Evolutionary conservation across 1,140 invertebrate genomes (phyloP).

Genomic region (Thaumetopoea pityocampa): DNA sequence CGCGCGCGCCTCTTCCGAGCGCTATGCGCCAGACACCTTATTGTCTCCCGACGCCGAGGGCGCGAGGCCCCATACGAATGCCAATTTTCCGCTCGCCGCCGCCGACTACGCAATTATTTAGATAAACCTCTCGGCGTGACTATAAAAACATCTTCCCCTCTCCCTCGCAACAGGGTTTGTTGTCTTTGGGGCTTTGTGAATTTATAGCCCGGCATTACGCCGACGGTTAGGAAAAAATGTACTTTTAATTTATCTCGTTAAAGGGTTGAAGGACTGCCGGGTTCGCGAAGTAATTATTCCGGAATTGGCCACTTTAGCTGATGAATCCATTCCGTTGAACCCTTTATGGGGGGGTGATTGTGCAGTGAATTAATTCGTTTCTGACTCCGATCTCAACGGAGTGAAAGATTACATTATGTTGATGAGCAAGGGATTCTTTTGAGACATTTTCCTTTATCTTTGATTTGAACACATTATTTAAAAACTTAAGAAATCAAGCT

Average conservation of each 20-base stretch:
- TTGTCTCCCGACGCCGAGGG: conserved; percentile 20
- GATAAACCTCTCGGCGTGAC: conserved; percentile 73
- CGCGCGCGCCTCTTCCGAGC: conserved; percentile 17
- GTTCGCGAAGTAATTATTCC: conserved; percentile 73
- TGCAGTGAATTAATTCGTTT: conserved; percentile 60
- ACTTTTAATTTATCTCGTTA: conserved; percentile 76
- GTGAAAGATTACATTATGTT: conserved; percentile 63
- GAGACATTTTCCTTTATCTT: not conserved
- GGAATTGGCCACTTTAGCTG: conserved; percentile 72
- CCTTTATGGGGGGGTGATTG: conserved; percentile 53
- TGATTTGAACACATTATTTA: no score
- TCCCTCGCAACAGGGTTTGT: conserved; percentile 50
- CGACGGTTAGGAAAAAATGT: conserved; percentile 73
- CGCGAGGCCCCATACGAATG: conserved; percentile 42
- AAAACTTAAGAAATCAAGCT: no score
- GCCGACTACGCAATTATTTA: conserved; percentile 74
- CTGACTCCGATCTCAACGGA: conserved; percentile 45
- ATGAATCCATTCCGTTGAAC: conserved; percentile 65
- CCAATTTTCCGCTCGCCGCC: conserved; percentile 73
- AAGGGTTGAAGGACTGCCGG: conserved; percentile 72
- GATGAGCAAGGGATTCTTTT: conserved; percentile 33
- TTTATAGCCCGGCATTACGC: conserved; percentile 68
- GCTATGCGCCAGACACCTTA: conserved; percentile 32
- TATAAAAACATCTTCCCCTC: conserved; percentile 72
- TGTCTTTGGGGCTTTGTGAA: conserved; percentile 72